A percentile compares a stretch with the other conserved stretches of the same genome.
Evolutionary conservation across 2,797 vertebrate species (phyloP).

Genomic region (Apogon talboti): DNA sequence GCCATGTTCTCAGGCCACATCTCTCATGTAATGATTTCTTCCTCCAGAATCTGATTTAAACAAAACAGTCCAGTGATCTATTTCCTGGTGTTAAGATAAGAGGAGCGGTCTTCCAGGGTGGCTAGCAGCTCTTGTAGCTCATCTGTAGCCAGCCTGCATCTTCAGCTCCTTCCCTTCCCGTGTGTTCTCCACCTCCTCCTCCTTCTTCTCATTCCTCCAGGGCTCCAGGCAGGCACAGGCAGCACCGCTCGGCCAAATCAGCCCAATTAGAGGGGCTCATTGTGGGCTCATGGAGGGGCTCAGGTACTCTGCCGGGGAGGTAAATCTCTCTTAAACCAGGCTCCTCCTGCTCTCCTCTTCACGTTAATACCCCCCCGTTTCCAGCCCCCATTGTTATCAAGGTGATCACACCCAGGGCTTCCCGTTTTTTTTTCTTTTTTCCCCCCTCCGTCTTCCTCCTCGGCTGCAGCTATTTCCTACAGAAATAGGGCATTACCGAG

Average conservation of each 20-base stretch:
- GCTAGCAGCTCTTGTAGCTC: slow-evolving; percentile 61
- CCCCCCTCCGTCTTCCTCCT: slow-evolving; percentile 8
- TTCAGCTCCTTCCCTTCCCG: slow-evolving; percentile 18
- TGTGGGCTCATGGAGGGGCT: slow-evolving; percentile 38
- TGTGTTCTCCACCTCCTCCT: not conserved
- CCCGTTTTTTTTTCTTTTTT: slow-evolving; percentile 4
- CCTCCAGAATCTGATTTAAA: slow-evolving; percentile 59
- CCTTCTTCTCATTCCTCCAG: slow-evolving; percentile 44
- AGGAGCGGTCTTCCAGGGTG: slow-evolving; percentile 50
- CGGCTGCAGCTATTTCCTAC: slow-evolving; percentile 12
- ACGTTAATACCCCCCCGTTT: slow-evolving; percentile 26
- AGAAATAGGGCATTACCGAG: slow-evolving; percentile 51
- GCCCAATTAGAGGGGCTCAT: slow-evolving; percentile 71
- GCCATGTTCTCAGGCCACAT: slow-evolving; percentile 22
- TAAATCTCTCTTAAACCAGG: slow-evolving; percentile 63
- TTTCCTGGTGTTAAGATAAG: slow-evolving; percentile 65
- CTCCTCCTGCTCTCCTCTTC: slow-evolving; percentile 34
- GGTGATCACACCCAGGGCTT: slow-evolving; percentile 47
- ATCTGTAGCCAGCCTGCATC: slow-evolving; percentile 61
- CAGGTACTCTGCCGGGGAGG: slow-evolving; percentile 50
- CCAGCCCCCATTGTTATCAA: slow-evolving; percentile 35
- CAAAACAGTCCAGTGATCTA: slow-evolving; percentile 63
- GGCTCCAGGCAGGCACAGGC: too few relatives aligned
- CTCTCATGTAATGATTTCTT: slow-evolving; percentile 55
- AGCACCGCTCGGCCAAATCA: slow-evolving; percentile 66